Conservation (phyloP, 2,888 invertebrate species). For the Drosophila infuscata region DNA sequence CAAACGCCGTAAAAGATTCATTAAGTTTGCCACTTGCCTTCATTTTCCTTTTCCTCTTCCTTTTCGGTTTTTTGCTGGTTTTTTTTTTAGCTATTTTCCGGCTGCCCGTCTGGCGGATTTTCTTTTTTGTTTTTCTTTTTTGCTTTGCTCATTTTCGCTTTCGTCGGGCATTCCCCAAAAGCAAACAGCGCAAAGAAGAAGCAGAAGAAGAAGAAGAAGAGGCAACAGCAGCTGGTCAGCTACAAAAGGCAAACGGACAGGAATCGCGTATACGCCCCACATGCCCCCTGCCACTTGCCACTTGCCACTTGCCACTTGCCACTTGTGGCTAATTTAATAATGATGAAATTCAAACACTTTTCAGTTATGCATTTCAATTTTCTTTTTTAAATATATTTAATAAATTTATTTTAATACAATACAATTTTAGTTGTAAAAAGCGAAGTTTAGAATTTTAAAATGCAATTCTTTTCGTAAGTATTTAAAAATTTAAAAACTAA, state of each 20-base stretch:
- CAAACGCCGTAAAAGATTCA: conserved; percentile 69
- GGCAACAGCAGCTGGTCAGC: conserved; percentile 25
- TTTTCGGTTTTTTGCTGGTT: neutral
- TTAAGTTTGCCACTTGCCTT: conserved; percentile 51
- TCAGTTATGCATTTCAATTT: neutral
- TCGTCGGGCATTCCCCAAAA: conserved; percentile 17
- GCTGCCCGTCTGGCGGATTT: neutral
- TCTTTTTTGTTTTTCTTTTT: neutral
- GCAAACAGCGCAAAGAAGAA: neutral
- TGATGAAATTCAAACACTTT: neutral
- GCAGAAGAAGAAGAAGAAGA: neutral
- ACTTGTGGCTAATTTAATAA: neutral
- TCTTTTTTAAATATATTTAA: neutral
- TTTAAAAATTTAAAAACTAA: neutral
- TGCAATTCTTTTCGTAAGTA: neutral
- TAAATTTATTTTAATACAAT: neutral
- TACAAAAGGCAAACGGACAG: conserved; percentile 4
- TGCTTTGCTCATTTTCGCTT: conserved; percentile 13
- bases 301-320: neutral
- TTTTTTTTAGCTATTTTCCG: neutral
- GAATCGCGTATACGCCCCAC: conserved; percentile 39
- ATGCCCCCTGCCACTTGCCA: neutral
- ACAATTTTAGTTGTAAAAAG: neutral
- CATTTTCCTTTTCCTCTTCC: conserved; percentile 15
- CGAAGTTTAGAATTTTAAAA: neutral